phyloP scores from a whole-genome alignment of 2,797 vertebrate species.

The Xerus rutilus region DNA sequence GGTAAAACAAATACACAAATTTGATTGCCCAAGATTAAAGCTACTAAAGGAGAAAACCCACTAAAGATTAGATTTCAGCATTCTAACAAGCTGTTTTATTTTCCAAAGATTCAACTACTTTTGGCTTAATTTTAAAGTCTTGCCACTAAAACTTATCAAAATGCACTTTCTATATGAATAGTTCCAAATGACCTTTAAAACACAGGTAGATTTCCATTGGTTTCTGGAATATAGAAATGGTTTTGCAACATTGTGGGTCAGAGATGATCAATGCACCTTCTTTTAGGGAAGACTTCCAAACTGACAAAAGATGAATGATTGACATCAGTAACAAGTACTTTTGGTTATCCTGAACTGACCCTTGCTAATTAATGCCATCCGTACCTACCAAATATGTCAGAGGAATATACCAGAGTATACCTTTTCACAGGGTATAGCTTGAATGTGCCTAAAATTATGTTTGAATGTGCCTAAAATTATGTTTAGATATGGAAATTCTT shows the following conservation, averaged over 20 bases:
- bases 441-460: constrained; percentile 55
- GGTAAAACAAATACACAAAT: neutral
- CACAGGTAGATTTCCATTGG: constrained; percentile 74
- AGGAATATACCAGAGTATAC: constrained; percentile 73
- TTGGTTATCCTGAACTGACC: constrained; percentile 76
- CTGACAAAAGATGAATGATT: constrained; percentile 84
- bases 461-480: constrained; percentile 59
- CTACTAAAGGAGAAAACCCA: constrained; percentile 10
- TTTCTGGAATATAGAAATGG: constrained; percentile 83
- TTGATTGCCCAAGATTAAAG: constrained; percentile 30
- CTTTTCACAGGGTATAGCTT: constrained; percentile 63
- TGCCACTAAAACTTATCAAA: constrained; percentile 78
- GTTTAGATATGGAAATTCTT: constrained; percentile 63
- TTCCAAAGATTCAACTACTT: constrained; percentile 33
- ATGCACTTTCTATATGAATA: constrained; percentile 79
- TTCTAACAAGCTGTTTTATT: neutral
- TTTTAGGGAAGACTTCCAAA: constrained; percentile 86
- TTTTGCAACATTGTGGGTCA: constrained; percentile 86
- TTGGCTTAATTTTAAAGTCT: constrained; percentile 37
- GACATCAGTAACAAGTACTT: constrained; percentile 85
- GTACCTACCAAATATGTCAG: constrained; percentile 80
- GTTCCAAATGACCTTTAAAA: constrained; percentile 55
- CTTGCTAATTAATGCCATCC: constrained; percentile 85
- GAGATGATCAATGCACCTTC: constrained; percentile 86
- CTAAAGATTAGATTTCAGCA: neutral